phyloP scores from a whole-genome alignment of 2,797 vertebrate genomes.

The Petrocephalus schoutedeni region DNA sequence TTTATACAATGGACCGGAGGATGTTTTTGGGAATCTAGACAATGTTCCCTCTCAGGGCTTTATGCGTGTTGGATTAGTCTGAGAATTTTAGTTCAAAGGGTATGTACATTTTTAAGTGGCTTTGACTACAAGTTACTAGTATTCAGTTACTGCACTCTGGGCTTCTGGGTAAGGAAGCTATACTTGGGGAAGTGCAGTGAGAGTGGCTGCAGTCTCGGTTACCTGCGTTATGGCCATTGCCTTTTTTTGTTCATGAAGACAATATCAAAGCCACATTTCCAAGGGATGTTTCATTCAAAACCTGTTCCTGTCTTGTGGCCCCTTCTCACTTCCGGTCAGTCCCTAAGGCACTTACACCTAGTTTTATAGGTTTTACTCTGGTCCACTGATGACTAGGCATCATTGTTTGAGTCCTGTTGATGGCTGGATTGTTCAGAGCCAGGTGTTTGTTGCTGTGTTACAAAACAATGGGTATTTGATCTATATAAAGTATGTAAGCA shows the following conservation, averaged over 20 bases:
- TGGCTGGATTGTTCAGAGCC: not conserved
- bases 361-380: conserved; percentile 60
- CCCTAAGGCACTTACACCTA: conserved; percentile 46
- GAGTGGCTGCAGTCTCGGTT: not conserved
- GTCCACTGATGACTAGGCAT: not conserved
- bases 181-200: not conserved
- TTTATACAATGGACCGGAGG: not conserved
- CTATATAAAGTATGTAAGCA: conserved; percentile 12
- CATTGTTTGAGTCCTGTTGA: conserved; percentile 7
- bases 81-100: not conserved
- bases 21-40: not conserved
- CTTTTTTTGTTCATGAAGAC: not conserved
- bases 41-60: conserved; percentile 22
- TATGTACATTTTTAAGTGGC: not conserved
- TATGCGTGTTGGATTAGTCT: not conserved
- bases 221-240: not conserved
- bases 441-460: not conserved
- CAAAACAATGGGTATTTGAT: not conserved
- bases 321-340: not conserved
- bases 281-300: not conserved
- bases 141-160: not conserved
- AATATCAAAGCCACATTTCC: not conserved
- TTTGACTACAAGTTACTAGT: not conserved
- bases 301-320: not conserved
- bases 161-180: not conserved